Evolutionary conservation across 2,113 vertebrate species (phyloP).

Genomic region (Heterotilapia buettikoferi): DNA sequence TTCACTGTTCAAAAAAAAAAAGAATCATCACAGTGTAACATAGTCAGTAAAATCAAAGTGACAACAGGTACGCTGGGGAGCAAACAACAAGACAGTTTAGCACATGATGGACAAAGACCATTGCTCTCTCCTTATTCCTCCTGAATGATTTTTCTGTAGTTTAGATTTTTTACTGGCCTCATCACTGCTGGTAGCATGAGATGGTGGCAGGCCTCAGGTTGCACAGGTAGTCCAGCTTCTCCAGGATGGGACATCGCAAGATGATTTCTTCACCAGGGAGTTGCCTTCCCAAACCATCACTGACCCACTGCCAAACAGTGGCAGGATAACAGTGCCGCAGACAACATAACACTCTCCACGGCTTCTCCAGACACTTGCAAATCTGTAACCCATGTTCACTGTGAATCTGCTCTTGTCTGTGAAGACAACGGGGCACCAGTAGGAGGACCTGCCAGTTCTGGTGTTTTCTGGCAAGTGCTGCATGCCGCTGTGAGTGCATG

Average conservation of each 20-base stretch:
- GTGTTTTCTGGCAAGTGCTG: not conserved
- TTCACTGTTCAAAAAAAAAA: not conserved
- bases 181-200: not conserved
- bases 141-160: not conserved
- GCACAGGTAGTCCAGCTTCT: not conserved
- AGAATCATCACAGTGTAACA: not conserved
- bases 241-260: not conserved
- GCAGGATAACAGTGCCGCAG: not conserved
- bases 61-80: not conserved
- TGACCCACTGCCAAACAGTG: not conserved
- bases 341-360: not conserved
- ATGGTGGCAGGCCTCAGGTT: not conserved
- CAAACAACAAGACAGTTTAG: not conserved
- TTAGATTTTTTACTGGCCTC: not conserved
- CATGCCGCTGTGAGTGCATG: not conserved
- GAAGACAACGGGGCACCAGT: not conserved
- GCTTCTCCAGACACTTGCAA: not conserved
- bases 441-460: not conserved
- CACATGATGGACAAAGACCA: not conserved
- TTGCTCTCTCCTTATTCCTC: not conserved
- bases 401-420: not conserved
- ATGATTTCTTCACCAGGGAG: not conserved
- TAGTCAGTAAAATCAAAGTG: not conserved
- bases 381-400: not conserved
- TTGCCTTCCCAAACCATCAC: not conserved